A percentile compares a stretch with the other conserved stretches of the same genome.
Evolutionary conservation across 2,888 invertebrate genomes (phyloP).

Genomic region (Plebejus anna): DNA sequence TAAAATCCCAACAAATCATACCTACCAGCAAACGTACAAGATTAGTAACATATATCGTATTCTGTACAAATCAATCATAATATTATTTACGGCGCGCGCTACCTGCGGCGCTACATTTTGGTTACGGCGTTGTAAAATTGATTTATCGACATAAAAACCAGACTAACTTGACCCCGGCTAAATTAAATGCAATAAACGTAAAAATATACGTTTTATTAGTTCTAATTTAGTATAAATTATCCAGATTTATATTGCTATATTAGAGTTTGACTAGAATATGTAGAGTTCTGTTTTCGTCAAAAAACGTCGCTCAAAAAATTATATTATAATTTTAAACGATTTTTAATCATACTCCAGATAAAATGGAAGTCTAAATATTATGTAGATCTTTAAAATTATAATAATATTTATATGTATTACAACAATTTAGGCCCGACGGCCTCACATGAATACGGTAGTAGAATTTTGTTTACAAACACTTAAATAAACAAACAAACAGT

Average conservation of each 20-base stretch:
- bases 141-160: slow-evolving; percentile 39
- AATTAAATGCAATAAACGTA: slow-evolving; percentile 23
- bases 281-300: neutral
- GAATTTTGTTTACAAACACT: slow-evolving; percentile 4
- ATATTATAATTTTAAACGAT: no score
- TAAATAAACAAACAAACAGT: slow-evolving; percentile 19
- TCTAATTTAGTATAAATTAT: slow-evolving; percentile 15
- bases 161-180: slow-evolving; percentile 34
- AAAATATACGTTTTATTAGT: slow-evolving; percentile 7
- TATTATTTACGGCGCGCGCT: slow-evolving; percentile 38
- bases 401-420: neutral
- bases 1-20: neutral
- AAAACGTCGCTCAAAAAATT: no score
- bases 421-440: neutral
- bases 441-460: neutral
- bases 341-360: no score
- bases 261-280: neutral
- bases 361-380: neutral
- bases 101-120: slow-evolving; percentile 36
- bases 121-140: slow-evolving; percentile 32
- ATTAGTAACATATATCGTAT: neutral
- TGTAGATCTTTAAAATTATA: neutral
- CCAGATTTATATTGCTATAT: slow-evolving; percentile 6
- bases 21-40: neutral
- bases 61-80: slow-evolving; percentile 34